Conservation (phyloP, 2,888 invertebrate species). For the Tinea pellionella region DNA sequence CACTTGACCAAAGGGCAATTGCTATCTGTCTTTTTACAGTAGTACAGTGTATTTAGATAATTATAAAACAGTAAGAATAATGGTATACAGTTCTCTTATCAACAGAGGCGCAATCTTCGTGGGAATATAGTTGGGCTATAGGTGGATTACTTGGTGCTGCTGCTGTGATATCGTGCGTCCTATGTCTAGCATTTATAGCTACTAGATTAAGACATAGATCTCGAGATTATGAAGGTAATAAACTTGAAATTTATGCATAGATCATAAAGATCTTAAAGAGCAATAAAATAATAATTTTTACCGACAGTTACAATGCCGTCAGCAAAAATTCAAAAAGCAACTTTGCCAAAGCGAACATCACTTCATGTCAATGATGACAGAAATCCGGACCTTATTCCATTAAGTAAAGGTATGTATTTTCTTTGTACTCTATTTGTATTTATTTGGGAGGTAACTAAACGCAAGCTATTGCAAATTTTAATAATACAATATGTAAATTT, state of each 20-base stretch:
- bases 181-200: conserved; percentile 73
- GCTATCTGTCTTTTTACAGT: no score
- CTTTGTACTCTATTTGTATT: conserved; percentile 15
- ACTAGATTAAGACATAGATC: conserved; percentile 68
- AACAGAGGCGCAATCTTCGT: conserved; percentile 54
- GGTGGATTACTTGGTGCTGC: conserved; percentile 79
- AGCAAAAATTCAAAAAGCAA: conserved; percentile 71
- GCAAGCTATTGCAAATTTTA: no score
- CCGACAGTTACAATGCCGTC: conserved; percentile 47
- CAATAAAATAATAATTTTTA: no score
- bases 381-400: conserved; percentile 88
- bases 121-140: conserved; percentile 62
- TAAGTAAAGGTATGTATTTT: conserved; percentile 78
- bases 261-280: no score
- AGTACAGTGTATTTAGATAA: not conserved
- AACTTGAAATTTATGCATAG: conserved; percentile 23
- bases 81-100: conserved; percentile 7
- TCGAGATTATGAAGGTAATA: conserved; percentile 58
- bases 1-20: no score
- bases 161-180: conserved; percentile 74
- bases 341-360: conserved; percentile 65
- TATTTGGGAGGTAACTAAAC: conserved; percentile 13
- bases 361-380: conserved; percentile 84
- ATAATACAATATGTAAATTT: no score
- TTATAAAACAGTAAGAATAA: not conserved